Base-by-base conservation (phyloP, 2,113 vertebrate species). In the Vireo altiloquus region DNA sequence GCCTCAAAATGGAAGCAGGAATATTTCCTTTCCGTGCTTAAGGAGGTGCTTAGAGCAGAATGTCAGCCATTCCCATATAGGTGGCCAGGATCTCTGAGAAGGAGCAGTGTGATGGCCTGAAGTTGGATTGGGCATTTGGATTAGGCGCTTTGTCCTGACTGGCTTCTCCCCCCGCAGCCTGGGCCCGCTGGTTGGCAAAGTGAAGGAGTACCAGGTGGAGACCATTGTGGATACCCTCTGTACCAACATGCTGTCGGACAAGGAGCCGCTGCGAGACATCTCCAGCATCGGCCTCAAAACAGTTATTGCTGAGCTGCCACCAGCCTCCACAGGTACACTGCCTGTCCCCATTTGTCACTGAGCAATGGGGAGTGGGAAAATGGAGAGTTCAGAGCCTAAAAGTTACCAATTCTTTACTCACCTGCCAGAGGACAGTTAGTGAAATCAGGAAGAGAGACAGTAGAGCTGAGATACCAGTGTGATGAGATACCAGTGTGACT, bases 171-270 rank as follows among this genome's bases (percentile, higher is more conserved):
- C 81, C n/a, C 4, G 0, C 94, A 99, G 99, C 76, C 97, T 99
- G 97, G 99, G 99, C 14, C 99, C 99, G 3, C 97, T 99, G 96
- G 98, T 99, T 96, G 98, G 98, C 82, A 99, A 99, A 47, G 99
- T 99, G 97, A 99, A 99, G 96, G 99, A 99, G 92, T 98, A 98
- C 95, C 99, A 99, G 97, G 99, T 99, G 94, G 99, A 99, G 97
- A 98, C 97, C 15, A 99, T 99, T 15, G 99, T 99, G 98, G 99
- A 99, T 7, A 97, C 98, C 0, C 98, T 99, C 14, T 99, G 99
- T 23, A 97, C 98, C 4, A 99, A 99, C 98, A 99, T 99, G 99
- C 92, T 98, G 33, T 99, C 99, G 0, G 98, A 99, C 94, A 99
- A 99, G 83, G 99, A 99, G 80, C 99, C 98, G 95, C 98, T 99